Base-by-base conservation (phyloP, 2,888 invertebrate species). In the Phanerotoma sp. region DNA sequence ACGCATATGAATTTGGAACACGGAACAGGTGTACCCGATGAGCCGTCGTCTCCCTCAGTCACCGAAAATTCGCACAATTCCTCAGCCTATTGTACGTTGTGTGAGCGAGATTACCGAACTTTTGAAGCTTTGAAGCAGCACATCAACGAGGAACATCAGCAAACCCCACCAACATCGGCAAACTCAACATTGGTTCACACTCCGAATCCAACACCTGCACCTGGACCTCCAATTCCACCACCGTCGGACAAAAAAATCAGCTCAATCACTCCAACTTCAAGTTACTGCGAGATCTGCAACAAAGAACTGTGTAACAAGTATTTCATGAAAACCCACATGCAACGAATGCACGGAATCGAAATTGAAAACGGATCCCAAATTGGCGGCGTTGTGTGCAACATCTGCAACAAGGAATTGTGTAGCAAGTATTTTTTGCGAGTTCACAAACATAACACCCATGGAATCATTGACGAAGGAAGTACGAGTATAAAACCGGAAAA, bases 261-360 rank as follows among this genome's bases (percentile, higher is more conserved):
- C 0, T 84, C 83, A 32, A 74, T 84, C 56, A 85, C 86, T 1
- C 86, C 87, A 1, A 87, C 91, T 2, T 91, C 90, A 59, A 93
- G 93, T 71, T 95, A 94, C 77, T 97, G 97, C 77, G 96, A 96
- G 76, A 95, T 97, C 62, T 97, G 97, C 79, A 96, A 97, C 81
- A 97, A 97, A 79, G 96, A 98, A 79, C 81, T 99, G 66, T 99
- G 98, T 82, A 99, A 99, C 81, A 99, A 99, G 79, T 99, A 99
- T 77, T 99, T 99, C 79, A 93, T 99, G 90, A 95, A 97, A 77
- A 98, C 97, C 2, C 99, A 99, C 81, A 97, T 97, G 94, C 90
- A 96, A 74, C 88, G 96, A 75, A 97, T 99, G 93, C 99, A 95
- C 78, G 94, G 94, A 40, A 95, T 95, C 68, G 93, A 93, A 74